Percentiles rank a stretch among this genome's conserved stretches.
phyloP scores from a whole-genome alignment of 2,888 invertebrate genomes.

The Andrena bucephala region DNA sequence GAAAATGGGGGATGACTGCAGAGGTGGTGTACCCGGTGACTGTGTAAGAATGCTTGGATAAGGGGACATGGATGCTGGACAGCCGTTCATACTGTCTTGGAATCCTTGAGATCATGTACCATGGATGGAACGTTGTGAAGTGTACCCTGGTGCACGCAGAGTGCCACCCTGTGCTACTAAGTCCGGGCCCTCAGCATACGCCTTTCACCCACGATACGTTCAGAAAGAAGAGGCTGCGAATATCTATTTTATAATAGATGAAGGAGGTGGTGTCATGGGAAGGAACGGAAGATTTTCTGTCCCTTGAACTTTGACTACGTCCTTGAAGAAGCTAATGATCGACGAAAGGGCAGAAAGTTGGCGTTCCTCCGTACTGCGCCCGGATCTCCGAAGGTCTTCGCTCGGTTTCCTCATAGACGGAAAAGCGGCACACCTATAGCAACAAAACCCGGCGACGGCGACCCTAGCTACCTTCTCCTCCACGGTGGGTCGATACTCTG shows the following conservation, averaged over 20 bases:
- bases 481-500: slow-evolving; percentile 84
- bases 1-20: neutral
- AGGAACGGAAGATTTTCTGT: neutral
- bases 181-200: too few relatives aligned
- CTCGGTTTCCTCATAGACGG: slow-evolving; percentile 72
- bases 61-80: neutral
- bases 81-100: neutral
- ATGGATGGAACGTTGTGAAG: too few relatives aligned
- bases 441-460: slow-evolving; percentile 83
- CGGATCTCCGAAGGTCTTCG: slow-evolving; percentile 65
- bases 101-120: neutral
- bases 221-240: too few relatives aligned
- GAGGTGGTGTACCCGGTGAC: neutral
- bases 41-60: neutral
- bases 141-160: too few relatives aligned
- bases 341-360: neutral
- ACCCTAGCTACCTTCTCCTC: slow-evolving; percentile 81
- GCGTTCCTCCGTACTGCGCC: slow-evolving; percentile 15
- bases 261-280: neutral
- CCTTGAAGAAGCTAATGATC: neutral
- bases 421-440: slow-evolving; percentile 81
- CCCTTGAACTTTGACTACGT: neutral
- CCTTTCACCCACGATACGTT: too few relatives aligned
- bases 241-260: too few relatives aligned
- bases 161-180: too few relatives aligned